These are phyloP conservation scores for Allygus modestus DNA, from an alignment of 2,888 invertebrate species.

Conservation along the genomic window DNA sequence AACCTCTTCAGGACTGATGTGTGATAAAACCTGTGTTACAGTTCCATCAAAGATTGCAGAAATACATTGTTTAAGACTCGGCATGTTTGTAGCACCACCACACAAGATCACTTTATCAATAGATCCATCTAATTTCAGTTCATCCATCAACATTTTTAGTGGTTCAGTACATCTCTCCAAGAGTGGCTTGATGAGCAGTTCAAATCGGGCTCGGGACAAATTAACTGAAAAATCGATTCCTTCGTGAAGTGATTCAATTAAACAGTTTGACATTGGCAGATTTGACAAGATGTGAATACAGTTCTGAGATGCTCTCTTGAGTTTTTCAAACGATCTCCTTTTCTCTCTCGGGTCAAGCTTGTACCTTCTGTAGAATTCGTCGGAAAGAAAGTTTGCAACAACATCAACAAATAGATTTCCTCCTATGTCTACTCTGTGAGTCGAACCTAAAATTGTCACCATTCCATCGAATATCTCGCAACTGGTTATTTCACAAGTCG, in stretches of 20 bases:
- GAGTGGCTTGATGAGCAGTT: not conserved
- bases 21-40: not conserved
- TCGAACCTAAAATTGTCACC: not conserved
- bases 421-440: not conserved
- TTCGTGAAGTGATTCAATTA: conserved; percentile 24
- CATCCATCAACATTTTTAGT: not conserved
- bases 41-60: not conserved
- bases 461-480: conserved; percentile 5
- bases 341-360: conserved; percentile 25
- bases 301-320: not conserved
- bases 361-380: conserved; percentile 4
- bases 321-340: conserved; percentile 7
- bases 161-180: not conserved
- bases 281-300: conserved; percentile 11
- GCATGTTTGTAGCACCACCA: conserved; percentile 28
- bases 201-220: conserved; percentile 12
- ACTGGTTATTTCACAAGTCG: conserved; percentile 2
- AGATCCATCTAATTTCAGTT: not conserved
- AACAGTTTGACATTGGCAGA: not conserved
- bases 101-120: conserved; percentile 19
- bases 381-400: not conserved
- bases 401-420: not conserved
- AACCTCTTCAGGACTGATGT: conserved; percentile 1
- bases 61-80: not conserved
- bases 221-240: conserved; percentile 12